Conservation (phyloP, 2,113 vertebrate species). For the Cacatua alba region DNA sequence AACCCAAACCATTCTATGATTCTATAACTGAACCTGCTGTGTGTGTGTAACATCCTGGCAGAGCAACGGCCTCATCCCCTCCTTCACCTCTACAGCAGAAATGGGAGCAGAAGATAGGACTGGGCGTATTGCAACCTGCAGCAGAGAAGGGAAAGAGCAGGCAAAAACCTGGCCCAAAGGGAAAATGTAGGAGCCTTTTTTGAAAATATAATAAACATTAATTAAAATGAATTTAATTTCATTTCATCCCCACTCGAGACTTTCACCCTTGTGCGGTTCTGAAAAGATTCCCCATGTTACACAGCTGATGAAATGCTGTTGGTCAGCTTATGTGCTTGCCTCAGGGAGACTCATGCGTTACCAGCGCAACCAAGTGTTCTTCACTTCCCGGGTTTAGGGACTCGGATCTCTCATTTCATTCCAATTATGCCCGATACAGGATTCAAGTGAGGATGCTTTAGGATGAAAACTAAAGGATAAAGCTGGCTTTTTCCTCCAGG, state of each 20-base stretch:
- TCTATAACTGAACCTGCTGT: not conserved
- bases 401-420: not conserved
- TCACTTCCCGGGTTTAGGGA: not conserved
- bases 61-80: not conserved
- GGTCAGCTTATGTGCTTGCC: not conserved
- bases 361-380: not conserved
- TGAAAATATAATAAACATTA: not conserved
- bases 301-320: not conserved
- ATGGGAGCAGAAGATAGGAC: not conserved
- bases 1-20: not conserved
- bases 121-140: not conserved
- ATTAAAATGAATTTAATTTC: not conserved
- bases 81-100: not conserved
- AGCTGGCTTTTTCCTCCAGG: not conserved
- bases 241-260: not conserved
- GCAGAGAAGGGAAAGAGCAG: not conserved
- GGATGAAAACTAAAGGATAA: not conserved
- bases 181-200: not conserved
- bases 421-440: not conserved
- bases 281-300: not conserved
- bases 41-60: not conserved
- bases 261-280: not conserved
- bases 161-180: not conserved
- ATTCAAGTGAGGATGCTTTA: not conserved
- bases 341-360: not conserved